Conservation (phyloP, 2,113 vertebrate genomes). For the Silurus asotus region DNA sequence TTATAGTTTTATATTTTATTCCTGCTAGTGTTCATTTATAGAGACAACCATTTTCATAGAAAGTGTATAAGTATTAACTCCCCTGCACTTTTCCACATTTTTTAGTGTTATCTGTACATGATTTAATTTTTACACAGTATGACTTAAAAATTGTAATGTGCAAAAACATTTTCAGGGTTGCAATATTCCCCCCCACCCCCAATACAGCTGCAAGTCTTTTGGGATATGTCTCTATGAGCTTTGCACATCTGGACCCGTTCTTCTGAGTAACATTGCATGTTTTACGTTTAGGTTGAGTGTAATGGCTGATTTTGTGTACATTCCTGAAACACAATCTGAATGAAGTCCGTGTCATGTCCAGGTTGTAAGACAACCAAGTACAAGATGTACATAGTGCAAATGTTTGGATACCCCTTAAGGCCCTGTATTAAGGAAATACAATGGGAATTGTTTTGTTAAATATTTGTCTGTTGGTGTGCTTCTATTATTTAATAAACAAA, state of each 20-base stretch:
- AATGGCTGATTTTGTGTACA: background rate
- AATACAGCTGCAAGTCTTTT: background rate
- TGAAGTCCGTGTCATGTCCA: background rate
- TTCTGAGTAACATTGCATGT: background rate
- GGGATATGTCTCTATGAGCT: background rate
- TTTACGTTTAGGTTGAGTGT: background rate
- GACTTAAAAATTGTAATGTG: background rate
- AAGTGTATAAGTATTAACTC: background rate
- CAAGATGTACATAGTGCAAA: too few species aligned
- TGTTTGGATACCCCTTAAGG: background rate
- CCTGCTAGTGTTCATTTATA: background rate
- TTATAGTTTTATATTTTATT: background rate
- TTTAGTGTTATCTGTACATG: background rate
- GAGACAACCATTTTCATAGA: background rate
- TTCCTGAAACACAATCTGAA: background rate
- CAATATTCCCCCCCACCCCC: background rate
- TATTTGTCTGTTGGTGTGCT: too few species aligned
- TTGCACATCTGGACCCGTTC: conserved; percentile 3
- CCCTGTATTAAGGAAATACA: background rate
- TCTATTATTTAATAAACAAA: background rate
- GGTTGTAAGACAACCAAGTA: background rate
- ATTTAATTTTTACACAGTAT: background rate
- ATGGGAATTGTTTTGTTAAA: background rate
- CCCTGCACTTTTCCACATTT: background rate
- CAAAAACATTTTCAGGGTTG: background rate